Evolutionary conservation across 2,888 invertebrate species (phyloP).

Genomic region (Rhagonycha lutea): DNA sequence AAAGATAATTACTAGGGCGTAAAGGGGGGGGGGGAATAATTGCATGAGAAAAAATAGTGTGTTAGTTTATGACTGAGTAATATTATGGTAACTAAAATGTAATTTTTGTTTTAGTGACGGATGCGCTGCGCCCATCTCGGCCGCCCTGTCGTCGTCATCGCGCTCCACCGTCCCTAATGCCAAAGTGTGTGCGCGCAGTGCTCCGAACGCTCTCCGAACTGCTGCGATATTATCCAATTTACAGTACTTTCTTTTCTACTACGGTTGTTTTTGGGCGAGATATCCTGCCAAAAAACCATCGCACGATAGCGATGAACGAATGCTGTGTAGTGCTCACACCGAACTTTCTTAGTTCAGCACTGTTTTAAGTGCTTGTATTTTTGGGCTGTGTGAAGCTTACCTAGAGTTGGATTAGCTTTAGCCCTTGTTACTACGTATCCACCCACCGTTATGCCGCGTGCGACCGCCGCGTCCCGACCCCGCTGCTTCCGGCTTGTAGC

Average conservation of each 20-base stretch:
- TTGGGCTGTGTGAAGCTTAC: constrained; percentile 68
- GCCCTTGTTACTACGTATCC: constrained; percentile 61
- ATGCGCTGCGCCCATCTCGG: constrained; percentile 59
- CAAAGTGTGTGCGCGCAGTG: constrained; percentile 54
- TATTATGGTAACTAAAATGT: not conserved
- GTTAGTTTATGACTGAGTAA: too few relatives aligned
- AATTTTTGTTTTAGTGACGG: constrained; percentile 59
- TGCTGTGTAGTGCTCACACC: constrained; percentile 57
- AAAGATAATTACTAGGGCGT: too few relatives aligned
- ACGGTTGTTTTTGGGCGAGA: constrained; percentile 57
- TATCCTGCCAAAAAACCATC: constrained; percentile 54
- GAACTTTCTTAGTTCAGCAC: constrained; percentile 63
- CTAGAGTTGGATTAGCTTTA: constrained; percentile 61
- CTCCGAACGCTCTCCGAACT: constrained; percentile 55
- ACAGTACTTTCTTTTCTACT: constrained; percentile 51
- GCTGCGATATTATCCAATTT: constrained; percentile 52
- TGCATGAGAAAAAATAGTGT: too few relatives aligned
- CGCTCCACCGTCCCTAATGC: constrained; percentile 43
- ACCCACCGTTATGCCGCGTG: constrained; percentile 55
- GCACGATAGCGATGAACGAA: constrained; percentile 32
- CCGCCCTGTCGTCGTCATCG: constrained; percentile 34
- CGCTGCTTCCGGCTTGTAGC: constrained; percentile 40
- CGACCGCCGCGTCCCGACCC: constrained; percentile 46
- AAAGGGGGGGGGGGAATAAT: too few relatives aligned
- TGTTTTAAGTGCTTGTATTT: constrained; percentile 71